Evolutionary conservation across 2,797 vertebrate species (phyloP).

Genomic region (Otus scops): DNA sequence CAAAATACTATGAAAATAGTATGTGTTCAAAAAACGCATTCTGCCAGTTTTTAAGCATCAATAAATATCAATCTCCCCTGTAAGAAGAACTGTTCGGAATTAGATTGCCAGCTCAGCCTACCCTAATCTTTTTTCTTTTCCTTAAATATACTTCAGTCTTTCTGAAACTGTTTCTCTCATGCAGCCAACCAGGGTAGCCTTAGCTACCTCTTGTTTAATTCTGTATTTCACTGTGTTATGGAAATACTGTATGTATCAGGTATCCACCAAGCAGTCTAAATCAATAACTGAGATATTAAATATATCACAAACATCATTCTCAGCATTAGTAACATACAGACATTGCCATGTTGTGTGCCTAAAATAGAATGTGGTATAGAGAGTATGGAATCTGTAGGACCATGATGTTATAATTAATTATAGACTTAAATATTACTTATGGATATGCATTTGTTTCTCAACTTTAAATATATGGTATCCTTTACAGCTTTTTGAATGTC

Average conservation of each 20-base stretch:
- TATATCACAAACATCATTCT: constrained; percentile 63
- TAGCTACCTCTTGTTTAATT: constrained; percentile 57
- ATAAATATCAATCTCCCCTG: background rate
- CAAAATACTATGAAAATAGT: background rate
- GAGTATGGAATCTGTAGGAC: constrained; percentile 58
- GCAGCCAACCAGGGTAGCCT: background rate
- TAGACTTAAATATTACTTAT: constrained; percentile 48
- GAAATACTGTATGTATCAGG: constrained; percentile 51
- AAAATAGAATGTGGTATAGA: constrained; percentile 57
- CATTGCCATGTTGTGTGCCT: constrained; percentile 45
- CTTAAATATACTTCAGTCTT: background rate
- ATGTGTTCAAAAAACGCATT: background rate
- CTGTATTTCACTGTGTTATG: constrained; percentile 29
- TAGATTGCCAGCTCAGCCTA: background rate
- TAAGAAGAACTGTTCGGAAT: background rate
- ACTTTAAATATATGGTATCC: constrained; percentile 10
- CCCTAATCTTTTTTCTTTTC: background rate
- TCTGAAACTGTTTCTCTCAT: background rate
- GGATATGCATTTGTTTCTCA: constrained; percentile 51
- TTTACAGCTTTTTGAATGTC: constrained; percentile 49
- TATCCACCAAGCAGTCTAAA: constrained; percentile 55
- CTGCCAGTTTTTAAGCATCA: background rate
- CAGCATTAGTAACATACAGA: constrained; percentile 61
- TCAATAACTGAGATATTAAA: constrained; percentile 63
- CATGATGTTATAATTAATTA: constrained; percentile 58